Conservation (phyloP, 2,113 vertebrate genomes). For the Dicerorhinus sumatrensis region DNA sequence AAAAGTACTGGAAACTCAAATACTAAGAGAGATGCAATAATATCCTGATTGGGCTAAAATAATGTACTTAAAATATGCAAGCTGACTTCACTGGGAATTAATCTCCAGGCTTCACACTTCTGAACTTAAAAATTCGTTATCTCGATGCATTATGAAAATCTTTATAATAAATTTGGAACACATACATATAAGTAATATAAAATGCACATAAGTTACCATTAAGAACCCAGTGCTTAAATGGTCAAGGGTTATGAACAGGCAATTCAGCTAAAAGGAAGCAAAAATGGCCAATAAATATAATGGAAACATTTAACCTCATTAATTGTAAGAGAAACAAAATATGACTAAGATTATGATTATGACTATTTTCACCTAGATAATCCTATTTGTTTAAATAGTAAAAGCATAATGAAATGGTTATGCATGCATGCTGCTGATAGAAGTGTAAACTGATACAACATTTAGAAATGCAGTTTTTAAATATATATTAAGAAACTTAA, state of each 20-base stretch:
- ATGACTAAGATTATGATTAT: not conserved
- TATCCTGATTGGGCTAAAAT: not conserved
- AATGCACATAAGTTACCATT: not conserved
- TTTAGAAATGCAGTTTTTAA: not conserved
- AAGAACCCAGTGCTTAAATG: not conserved
- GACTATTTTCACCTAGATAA: not conserved
- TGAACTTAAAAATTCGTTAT: constrained; percentile 1
- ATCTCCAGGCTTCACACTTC: not conserved
- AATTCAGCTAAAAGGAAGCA: not conserved
- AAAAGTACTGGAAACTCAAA: constrained; percentile 34
- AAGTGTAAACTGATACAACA: not conserved
- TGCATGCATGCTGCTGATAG: not conserved
- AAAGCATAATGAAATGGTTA: not conserved
- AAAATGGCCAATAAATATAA: constrained; percentile 1
- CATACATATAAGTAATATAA: not conserved
- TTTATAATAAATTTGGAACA: constrained; percentile 27
- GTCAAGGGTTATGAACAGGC: not conserved
- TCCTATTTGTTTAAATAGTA: not conserved
- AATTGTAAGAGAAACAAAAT: not conserved
- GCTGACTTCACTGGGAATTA: not conserved
- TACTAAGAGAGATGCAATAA: not conserved
- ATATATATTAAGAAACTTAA: not conserved
- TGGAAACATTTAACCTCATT: not conserved
- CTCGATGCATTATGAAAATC: not conserved
- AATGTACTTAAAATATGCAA: not conserved